Conservation (phyloP, 2,888 invertebrate species). For the Heteropelma amictum region DNA sequence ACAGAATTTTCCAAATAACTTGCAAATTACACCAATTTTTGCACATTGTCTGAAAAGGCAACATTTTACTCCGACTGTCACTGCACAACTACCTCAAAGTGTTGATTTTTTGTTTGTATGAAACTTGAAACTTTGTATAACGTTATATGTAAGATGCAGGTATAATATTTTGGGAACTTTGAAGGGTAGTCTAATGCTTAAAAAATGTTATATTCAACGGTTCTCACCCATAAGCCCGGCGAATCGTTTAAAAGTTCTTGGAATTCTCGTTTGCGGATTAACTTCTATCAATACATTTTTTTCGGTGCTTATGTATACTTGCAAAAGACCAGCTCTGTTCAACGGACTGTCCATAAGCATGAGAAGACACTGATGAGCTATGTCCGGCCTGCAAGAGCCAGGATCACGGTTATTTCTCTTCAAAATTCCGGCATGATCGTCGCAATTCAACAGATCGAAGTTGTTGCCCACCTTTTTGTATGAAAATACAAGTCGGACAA, state of each 20-base stretch:
- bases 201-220: not conserved
- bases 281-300: conserved; percentile 96
- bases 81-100: too few species aligned
- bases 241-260: conserved; percentile 97
- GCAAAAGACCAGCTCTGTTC: conserved; percentile 96
- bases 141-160: too few species aligned
- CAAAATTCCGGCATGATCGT: conserved; percentile 92
- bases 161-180: too few species aligned
- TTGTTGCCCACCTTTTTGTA: conserved; percentile 86
- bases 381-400: conserved; percentile 95
- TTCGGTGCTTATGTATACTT: conserved; percentile 95
- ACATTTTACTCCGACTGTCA: too few species aligned
- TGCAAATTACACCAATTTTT: too few species aligned
- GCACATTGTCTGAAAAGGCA: too few species aligned
- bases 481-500: not conserved
- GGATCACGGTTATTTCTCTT: conserved; percentile 93
- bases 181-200: too few species aligned
- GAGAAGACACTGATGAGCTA: conserved; percentile 96
- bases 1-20: too few species aligned
- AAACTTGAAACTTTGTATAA: too few species aligned
- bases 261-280: conserved; percentile 98
- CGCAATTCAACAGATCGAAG: conserved; percentile 95
- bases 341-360: conserved; percentile 99
- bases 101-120: too few species aligned
- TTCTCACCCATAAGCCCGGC: conserved; percentile 94